Percentiles rank a stretch among this genome's conserved stretches.
These are phyloP conservation scores for Hypothenemus hampei DNA, from an alignment of 1,140 invertebrate genomes.

Conservation along the genomic window DNA sequence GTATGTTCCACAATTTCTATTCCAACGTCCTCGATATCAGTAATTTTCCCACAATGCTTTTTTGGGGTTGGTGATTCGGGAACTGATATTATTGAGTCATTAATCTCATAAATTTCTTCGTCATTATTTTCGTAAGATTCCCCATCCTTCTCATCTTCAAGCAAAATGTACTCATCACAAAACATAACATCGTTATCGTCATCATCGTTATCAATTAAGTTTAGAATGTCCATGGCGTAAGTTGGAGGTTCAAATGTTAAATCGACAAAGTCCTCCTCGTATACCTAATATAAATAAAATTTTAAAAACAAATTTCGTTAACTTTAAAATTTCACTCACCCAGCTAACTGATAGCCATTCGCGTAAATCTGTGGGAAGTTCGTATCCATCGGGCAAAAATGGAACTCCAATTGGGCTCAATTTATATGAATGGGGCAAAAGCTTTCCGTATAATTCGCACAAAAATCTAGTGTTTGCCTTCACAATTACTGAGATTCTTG, in stretches of 20 bases:
- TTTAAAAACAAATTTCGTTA: background rate
- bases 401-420: slow-evolving; percentile 42
- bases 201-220: slow-evolving; percentile 24
- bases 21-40: too few species aligned
- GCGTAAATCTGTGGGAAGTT: slow-evolving; percentile 45
- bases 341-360: slow-evolving; percentile 47
- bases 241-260: slow-evolving; percentile 15
- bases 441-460: slow-evolving; percentile 47
- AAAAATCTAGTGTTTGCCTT: slow-evolving; percentile 42
- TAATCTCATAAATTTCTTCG: background rate
- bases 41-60: too few species aligned
- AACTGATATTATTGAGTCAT: background rate
- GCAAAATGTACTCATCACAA: slow-evolving; percentile 28
- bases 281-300: slow-evolving; percentile 21
- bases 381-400: slow-evolving; percentile 47
- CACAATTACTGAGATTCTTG: slow-evolving; percentile 47
- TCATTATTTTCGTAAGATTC: background rate
- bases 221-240: slow-evolving; percentile 19
- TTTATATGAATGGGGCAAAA: slow-evolving; percentile 42
- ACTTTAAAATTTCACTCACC: slow-evolving; percentile 36
- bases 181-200: slow-evolving; percentile 27
- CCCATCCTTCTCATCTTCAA: slow-evolving; percentile 25
- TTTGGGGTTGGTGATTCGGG: background rate
- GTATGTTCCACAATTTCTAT: too few species aligned
- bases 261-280: slow-evolving; percentile 25